Percentiles rank a stretch among this genome's conserved stretches.
These are phyloP conservation scores for Lochmaea crataegi DNA, from an alignment of 2,888 invertebrate genomes.

Conservation along the genomic window DNA sequence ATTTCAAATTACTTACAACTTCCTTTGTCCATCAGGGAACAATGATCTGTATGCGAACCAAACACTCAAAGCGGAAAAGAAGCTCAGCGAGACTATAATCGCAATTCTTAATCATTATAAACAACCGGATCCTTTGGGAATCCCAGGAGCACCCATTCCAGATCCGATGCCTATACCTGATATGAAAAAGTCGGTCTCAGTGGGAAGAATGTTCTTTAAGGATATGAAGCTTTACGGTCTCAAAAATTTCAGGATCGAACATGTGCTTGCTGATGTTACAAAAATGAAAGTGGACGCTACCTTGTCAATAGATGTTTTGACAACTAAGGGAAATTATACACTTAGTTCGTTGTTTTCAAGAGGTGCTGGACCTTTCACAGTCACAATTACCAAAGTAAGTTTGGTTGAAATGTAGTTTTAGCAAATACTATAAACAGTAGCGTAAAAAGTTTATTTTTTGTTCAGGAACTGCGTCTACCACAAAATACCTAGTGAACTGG, in stretches of 20 bases:
- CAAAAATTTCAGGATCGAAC: conserved; percentile 80
- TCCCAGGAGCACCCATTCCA: conserved; percentile 82
- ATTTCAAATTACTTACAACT: not conserved
- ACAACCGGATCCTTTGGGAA: conserved; percentile 81
- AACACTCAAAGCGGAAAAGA: conserved; percentile 68
- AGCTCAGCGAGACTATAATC: conserved; percentile 78
- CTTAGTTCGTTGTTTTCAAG: conserved; percentile 75
- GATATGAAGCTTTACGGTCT: conserved; percentile 80
- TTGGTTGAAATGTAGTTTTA: not conserved
- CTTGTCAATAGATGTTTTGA: conserved; percentile 76
- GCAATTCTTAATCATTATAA: conserved; percentile 82
- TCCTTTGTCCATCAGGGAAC: not conserved
- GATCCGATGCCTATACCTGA: conserved; percentile 86
- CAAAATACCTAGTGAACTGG: too few relatives aligned
- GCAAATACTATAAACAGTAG: not conserved
- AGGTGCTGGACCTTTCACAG: conserved; percentile 81
- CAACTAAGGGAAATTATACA: conserved; percentile 81
- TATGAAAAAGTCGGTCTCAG: conserved; percentile 77
- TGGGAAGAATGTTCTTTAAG: conserved; percentile 77
- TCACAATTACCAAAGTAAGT: conserved; percentile 72
- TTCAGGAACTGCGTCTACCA: too few relatives aligned
- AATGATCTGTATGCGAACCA: not conserved
- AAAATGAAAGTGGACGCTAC: conserved; percentile 81
- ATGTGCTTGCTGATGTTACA: conserved; percentile 78
- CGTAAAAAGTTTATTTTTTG: too few relatives aligned